phyloP scores from a whole-genome alignment of 2,888 invertebrate genomes.

The Phanerotoma sp. region DNA sequence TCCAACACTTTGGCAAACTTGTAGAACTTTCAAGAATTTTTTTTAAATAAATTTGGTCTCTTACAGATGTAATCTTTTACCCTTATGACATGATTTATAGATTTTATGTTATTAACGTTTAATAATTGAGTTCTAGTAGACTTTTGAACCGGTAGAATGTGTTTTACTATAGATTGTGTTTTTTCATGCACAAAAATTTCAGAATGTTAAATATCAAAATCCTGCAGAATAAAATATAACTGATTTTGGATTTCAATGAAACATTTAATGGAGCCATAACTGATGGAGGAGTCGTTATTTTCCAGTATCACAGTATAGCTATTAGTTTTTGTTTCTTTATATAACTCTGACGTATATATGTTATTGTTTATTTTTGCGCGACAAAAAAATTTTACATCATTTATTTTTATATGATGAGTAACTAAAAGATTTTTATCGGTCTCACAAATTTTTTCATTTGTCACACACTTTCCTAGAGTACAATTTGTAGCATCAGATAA shows the following conservation, averaged over 20 bases:
- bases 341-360: conserved; percentile 24
- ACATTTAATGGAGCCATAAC: conserved; percentile 23
- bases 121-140: neutral
- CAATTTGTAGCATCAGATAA: neutral
- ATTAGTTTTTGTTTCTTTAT: conserved; percentile 29
- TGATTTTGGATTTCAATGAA: conserved; percentile 17
- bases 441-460: neutral
- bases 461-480: neutral
- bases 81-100: neutral
- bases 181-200: neutral
- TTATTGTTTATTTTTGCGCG: conserved; percentile 25
- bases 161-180: neutral
- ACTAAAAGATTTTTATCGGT: neutral
- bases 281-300: conserved; percentile 10
- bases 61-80: neutral
- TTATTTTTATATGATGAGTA: neutral
- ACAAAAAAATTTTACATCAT: neutral
- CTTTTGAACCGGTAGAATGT: neutral
- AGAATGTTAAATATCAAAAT: neutral
- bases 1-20: too few relatives aligned
- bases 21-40: neutral
- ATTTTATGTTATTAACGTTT: neutral
- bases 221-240: neutral
- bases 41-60: conserved; percentile 2
- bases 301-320: conserved; percentile 21